These are phyloP conservation scores for Spea hammondii DNA, from an alignment of 2,797 vertebrate genomes.

Conservation along the genomic window DNA sequence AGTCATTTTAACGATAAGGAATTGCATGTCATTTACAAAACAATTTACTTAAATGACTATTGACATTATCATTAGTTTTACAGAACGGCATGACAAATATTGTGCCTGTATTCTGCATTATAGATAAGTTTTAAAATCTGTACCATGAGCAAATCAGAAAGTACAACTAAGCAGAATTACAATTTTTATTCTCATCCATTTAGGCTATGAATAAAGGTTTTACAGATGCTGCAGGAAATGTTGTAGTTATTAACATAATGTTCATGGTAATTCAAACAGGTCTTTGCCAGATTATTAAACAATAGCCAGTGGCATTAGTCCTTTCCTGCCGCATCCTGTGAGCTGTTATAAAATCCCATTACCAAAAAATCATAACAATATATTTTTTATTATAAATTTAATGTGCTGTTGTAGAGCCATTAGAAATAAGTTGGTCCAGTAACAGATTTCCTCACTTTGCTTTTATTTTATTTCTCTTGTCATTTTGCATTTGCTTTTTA, in stretches of 20 bases:
- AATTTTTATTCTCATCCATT: background rate
- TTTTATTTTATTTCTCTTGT: background rate
- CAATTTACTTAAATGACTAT: background rate
- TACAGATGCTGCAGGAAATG: background rate
- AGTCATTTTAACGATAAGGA: background rate
- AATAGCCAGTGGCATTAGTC: background rate
- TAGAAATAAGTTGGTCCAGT: background rate
- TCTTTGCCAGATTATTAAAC: background rate
- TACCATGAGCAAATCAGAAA: background rate
- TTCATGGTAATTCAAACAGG: background rate
- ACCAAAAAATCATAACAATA: background rate
- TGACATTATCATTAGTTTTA: background rate
- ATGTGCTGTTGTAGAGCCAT: background rate
- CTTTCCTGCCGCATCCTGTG: background rate
- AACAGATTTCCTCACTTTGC: background rate
- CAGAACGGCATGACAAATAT: background rate
- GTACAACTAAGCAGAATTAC: background rate
- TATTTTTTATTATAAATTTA: slow-evolving; percentile 6
- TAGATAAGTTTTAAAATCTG: background rate
- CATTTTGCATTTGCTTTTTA: background rate
- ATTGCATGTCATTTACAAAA: background rate
- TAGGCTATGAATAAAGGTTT: background rate
- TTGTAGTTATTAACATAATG: background rate
- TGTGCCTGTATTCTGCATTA: background rate
- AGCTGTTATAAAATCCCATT: background rate